Evolutionary conservation across 2,113 vertebrate genomes (phyloP).

Genomic region (Actenoides lindsayi): DNA sequence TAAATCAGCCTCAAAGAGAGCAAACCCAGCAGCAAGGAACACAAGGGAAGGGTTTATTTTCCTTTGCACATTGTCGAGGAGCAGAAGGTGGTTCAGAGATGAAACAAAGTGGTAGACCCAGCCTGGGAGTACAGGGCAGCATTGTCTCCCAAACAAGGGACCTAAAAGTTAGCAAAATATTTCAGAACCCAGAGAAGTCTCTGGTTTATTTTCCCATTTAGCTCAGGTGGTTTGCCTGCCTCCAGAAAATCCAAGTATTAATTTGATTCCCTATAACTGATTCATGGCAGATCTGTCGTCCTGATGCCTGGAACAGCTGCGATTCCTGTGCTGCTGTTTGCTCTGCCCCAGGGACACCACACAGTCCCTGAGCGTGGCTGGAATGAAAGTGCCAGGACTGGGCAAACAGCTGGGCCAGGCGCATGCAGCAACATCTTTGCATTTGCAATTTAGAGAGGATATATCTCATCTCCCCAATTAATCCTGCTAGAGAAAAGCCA

Average conservation of each 20-base stretch:
- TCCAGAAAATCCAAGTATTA: not conserved
- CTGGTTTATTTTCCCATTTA: not conserved
- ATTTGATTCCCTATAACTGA: not conserved
- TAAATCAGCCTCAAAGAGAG: not conserved
- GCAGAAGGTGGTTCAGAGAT: not conserved
- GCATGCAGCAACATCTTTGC: not conserved
- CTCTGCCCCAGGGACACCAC: not conserved
- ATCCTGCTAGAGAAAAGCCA: not conserved
- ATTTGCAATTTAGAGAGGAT: not conserved
- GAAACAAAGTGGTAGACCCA: not conserved
- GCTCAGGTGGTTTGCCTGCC: not conserved
- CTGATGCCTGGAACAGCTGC: not conserved
- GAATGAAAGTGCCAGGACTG: not conserved
- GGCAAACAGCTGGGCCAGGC: not conserved
- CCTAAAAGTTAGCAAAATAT: not conserved
- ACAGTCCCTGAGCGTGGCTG: not conserved
- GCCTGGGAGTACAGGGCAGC: fast-evolving
- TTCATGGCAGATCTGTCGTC: not conserved
- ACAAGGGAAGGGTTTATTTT: not conserved
- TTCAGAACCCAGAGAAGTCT: not conserved
- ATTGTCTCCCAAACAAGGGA: not conserved
- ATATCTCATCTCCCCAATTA: not conserved
- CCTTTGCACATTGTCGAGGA: not conserved
- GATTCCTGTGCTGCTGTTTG: not conserved
- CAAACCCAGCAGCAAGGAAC: not conserved